Conservation (phyloP, 2,888 invertebrate species). For the Sclerodermus sp. region DNA sequence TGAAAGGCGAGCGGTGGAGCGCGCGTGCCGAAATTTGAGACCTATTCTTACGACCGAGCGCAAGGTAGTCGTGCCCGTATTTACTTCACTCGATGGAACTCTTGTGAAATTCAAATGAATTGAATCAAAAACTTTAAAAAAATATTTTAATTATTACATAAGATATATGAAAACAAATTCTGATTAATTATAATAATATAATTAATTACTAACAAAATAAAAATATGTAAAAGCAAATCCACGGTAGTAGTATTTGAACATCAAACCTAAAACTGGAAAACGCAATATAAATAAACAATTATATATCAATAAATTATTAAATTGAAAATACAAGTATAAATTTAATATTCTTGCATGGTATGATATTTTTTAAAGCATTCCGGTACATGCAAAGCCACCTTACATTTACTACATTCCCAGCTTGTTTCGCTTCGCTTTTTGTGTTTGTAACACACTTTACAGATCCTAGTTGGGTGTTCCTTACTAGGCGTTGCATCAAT, state of each 20-base stretch:
- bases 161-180: slow-evolving; percentile 14
- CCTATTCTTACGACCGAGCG: slow-evolving; percentile 13
- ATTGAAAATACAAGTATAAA: slow-evolving; percentile 14
- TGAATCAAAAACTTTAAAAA: slow-evolving; percentile 19
- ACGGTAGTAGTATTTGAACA: slow-evolving; percentile 19
- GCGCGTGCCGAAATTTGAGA: slow-evolving; percentile 11
- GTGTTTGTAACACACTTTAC: slow-evolving; percentile 13
- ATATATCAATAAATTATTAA: slow-evolving; percentile 2
- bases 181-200: slow-evolving; percentile 16
- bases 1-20: slow-evolving; percentile 7
- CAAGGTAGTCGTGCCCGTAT: slow-evolving; percentile 11
- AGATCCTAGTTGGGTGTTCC: slow-evolving; percentile 8
- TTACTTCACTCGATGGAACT: slow-evolving; percentile 16
- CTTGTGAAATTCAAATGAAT: slow-evolving; percentile 18
- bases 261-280: slow-evolving; percentile 19
- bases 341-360: slow-evolving; percentile 19
- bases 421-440: slow-evolving; percentile 12
- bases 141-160: slow-evolving; percentile 17
- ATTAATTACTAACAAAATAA: slow-evolving; percentile 17
- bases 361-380: slow-evolving; percentile 22
- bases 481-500: slow-evolving; percentile 11
- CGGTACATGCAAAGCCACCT: slow-evolving; percentile 18
- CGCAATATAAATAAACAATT: slow-evolving; percentile 18
- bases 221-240: slow-evolving; percentile 15
- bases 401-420: slow-evolving; percentile 13